These are phyloP conservation scores for Planococcus citri DNA, from an alignment of 1,140 invertebrate genomes.

Conservation along the genomic window DNA sequence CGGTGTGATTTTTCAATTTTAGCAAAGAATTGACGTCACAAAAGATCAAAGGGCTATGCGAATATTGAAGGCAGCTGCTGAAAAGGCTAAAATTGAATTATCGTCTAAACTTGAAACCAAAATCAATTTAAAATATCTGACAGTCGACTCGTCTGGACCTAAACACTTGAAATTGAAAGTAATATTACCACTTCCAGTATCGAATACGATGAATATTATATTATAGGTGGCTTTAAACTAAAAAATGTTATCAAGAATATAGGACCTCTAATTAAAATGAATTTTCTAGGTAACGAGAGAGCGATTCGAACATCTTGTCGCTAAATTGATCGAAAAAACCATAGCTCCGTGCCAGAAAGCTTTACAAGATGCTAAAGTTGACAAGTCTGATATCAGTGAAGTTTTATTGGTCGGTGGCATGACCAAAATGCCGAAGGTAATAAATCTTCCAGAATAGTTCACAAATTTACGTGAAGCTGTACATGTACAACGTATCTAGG, in stretches of 20 bases:
- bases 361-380: constrained; percentile 89
- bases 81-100: constrained; percentile 97
- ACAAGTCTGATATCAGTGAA: constrained; percentile 88
- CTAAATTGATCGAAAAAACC: constrained; percentile 87
- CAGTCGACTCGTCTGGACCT: constrained; percentile 93
- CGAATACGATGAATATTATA: no score
- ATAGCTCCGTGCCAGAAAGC: constrained; percentile 93
- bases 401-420: constrained; percentile 97
- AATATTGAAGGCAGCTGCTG: constrained; percentile 91
- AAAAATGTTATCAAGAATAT: no score
- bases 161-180: constrained; percentile 96
- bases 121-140: constrained; percentile 95
- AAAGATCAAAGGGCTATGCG: constrained; percentile 99
- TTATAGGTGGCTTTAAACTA: no score
- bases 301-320: constrained; percentile 91
- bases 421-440: constrained; percentile 96
- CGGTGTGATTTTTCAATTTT: no score
- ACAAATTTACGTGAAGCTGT: no score
- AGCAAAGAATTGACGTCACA: constrained; percentile 63
- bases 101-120: constrained; percentile 97
- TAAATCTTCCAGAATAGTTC: not conserved
- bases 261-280: no score
- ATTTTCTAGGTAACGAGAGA: constrained; percentile 76
- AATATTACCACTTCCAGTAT: no score
- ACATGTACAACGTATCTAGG: no score